Percentiles rank a stretch among this genome's conserved stretches.
Conservation (phyloP, 2,797 vertebrate species). For the Scolopax bukidnonensis region DNA sequence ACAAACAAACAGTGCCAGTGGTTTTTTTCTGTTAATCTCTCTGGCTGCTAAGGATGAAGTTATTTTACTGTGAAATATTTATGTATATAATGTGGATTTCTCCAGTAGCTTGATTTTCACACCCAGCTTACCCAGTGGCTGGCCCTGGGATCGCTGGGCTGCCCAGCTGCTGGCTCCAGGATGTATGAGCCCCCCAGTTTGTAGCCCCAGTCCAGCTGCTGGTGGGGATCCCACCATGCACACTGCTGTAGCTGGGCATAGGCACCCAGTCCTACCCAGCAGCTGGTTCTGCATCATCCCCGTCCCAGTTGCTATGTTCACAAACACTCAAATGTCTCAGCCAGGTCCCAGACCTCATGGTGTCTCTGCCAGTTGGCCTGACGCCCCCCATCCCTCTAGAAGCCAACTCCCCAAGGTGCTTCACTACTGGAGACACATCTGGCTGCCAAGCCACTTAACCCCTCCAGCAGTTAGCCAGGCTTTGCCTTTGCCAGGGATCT, state of each 20-base stretch:
- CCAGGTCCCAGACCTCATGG: no score
- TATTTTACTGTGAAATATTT: neutral
- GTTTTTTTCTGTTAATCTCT: neutral
- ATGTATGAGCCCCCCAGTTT: accelerated
- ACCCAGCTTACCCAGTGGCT: neutral
- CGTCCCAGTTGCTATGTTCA: neutral
- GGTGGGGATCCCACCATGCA: neutral
- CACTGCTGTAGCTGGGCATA: accelerated
- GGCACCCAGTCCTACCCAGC: neutral
- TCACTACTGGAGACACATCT: accelerated
- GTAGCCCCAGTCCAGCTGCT: neutral
- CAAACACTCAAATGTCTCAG: neutral
- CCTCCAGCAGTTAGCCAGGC: no score
- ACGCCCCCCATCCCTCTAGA: neutral
- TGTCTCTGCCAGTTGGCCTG: neutral
- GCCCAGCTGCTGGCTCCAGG: neutral
- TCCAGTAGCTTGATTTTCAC: neutral
- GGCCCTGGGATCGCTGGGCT: neutral
- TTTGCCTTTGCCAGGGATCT: neutral
- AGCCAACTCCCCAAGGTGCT: neutral
- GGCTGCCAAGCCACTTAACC: neutral
- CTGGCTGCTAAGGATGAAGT: neutral
- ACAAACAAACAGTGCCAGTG: neutral
- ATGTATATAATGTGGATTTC: accelerated
- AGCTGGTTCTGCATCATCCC: neutral